Evolutionary conservation across 92 coral and sea anemone species (phyloP), one percentile per base, ranked within the genome.

Genomic region (Porites rus): DNA sequence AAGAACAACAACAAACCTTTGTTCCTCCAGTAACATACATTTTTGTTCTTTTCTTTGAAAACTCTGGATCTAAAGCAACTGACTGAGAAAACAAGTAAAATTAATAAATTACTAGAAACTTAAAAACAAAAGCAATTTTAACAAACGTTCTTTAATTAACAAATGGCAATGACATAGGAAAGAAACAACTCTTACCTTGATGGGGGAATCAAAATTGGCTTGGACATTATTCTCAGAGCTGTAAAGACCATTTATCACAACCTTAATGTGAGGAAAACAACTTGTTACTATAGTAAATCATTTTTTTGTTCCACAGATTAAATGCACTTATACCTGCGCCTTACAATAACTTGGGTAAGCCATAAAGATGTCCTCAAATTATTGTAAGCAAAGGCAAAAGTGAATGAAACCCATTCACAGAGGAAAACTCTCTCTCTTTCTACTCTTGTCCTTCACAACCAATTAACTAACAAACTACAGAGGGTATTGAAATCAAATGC

Each of bases 191-290:
- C 65, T 84, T 87, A 96, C 98, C 92, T 97, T 97, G 11, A 97
- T 78, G 8, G 99, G 99, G 65, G 92, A 89, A 82, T 97, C 99
- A 92, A 97, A 97, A 70, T 81, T 95, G 62, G 93, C 89, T 84
- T 97, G 99, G 50, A 97, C 96, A 93, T 97, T 97, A 82, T 97
- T 97, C 92, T 97, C 99, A 21, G 97, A 90, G 78, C 99, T 97
- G 91, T 95, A 97, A 79, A 97, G 90, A 53, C 99, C 99, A 91
- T 97, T 97, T 60, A 97, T 95, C 3, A 95, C 99, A 78, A 97
- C 99, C 99, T 97, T 20, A 61, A 20, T 38, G 38, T 3, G 11
- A 6, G 11, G n/a, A 56, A 0, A 81, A 54, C 13, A 53, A 60
- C 24, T 59, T 20, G 19, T 38, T 38, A 38, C 6, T 4, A 38